Conservation (phyloP, 2,113 vertebrate species). For the Chascanopsetta lugubris region DNA sequence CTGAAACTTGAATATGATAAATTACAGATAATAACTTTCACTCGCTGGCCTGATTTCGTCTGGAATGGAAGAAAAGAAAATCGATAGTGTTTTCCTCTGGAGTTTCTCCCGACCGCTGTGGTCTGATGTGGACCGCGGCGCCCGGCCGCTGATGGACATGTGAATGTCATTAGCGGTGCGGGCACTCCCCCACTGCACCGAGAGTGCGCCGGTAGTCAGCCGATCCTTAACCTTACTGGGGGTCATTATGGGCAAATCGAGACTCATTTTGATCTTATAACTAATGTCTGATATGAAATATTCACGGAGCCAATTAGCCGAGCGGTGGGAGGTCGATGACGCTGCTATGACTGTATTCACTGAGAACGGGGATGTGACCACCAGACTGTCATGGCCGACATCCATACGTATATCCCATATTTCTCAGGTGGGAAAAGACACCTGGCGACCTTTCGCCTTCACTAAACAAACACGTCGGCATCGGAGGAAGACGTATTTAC, state of each 20-base stretch:
- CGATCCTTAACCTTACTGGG: conserved; percentile 37
- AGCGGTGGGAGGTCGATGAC: conserved; percentile 46
- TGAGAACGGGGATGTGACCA: conserved; percentile 22
- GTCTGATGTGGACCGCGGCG: conserved; percentile 37
- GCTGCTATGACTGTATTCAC: conserved; percentile 22
- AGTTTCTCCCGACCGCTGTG: conserved; percentile 28
- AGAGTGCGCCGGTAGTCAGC: conserved; percentile 26
- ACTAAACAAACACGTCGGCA: neutral
- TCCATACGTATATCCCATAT: neutral
- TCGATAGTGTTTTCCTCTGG: conserved; percentile 5
- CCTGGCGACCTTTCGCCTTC: neutral
- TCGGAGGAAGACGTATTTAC: neutral
- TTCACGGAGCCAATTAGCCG: conserved; percentile 61
- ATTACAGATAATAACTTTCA: conserved; percentile 7
- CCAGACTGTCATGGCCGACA: conserved; percentile 1
- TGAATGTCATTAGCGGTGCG: conserved; percentile 49
- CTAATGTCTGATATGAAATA: conserved; percentile 68
- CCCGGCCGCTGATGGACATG: conserved; percentile 54
- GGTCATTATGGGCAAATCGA: conserved; percentile 47
- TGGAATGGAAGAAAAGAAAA: conserved; percentile 7
- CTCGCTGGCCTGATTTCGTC: neutral
- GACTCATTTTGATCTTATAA: conserved; percentile 50
- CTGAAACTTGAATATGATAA: conserved; percentile 16
- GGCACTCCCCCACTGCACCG: conserved; percentile 33
- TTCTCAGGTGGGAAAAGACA: neutral